A percentile compares a stretch with the other conserved stretches of the same genome.
phyloP scores from a whole-genome alignment of 2,888 invertebrate species.

The Nymphalis polychloros region DNA sequence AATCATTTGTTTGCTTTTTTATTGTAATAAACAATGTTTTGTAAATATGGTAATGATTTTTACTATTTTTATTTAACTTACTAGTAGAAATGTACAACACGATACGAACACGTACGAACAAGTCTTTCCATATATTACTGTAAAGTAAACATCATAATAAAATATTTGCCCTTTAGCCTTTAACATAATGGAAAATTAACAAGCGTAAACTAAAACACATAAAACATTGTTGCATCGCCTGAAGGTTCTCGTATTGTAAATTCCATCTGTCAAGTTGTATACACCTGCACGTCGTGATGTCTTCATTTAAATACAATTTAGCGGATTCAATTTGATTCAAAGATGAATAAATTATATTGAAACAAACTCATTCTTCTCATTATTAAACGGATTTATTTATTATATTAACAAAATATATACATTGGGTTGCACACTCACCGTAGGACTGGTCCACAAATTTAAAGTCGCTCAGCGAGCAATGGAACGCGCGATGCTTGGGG shows the following conservation, averaged over 20 bases:
- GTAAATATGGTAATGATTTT: too few relatives aligned
- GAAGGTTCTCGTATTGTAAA: conserved; percentile 42
- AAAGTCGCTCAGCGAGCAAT: too few relatives aligned
- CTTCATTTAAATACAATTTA: conserved; percentile 8
- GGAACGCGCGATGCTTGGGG: too few relatives aligned
- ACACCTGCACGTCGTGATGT: conserved; percentile 18
- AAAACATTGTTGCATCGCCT: conserved; percentile 55
- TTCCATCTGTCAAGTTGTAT: conserved; percentile 11
- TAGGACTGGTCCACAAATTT: too few relatives aligned
- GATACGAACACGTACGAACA: too few relatives aligned
- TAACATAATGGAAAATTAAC: conserved; percentile 66
- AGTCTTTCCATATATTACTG: neutral
- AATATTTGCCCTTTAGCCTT: conserved; percentile 50
- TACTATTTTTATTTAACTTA: too few relatives aligned
- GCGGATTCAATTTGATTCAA: conserved; percentile 3
- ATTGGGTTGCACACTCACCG: too few relatives aligned
- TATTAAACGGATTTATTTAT: neutral
- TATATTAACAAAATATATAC: too few relatives aligned
- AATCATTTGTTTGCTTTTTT: too few relatives aligned
- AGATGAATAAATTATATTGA: neutral
- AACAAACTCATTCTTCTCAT: neutral
- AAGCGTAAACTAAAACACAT: conserved; percentile 68
- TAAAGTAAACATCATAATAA: conserved; percentile 61
- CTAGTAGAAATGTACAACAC: too few relatives aligned
- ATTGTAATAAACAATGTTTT: too few relatives aligned